Conservation (phyloP, 1,140 invertebrate genomes). For the Drosophila arawakana region DNA sequence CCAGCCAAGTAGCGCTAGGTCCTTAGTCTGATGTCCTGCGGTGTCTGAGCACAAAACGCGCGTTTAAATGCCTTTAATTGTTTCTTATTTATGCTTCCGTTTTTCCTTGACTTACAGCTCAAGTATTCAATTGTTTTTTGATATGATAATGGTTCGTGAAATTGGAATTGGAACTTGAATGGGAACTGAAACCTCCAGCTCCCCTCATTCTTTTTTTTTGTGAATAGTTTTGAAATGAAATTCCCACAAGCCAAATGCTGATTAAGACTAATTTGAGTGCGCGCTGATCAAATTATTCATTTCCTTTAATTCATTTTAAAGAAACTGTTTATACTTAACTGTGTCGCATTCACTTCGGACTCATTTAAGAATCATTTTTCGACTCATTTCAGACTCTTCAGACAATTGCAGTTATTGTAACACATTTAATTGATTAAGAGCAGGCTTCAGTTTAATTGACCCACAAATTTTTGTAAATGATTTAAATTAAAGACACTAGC, state of each 20-base stretch:
- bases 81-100: slow-evolving; percentile 78
- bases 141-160: slow-evolving; percentile 56
- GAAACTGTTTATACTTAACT: slow-evolving; percentile 40
- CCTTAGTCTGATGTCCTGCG: slow-evolving; percentile 59
- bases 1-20: slow-evolving; percentile 35
- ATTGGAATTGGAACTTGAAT: slow-evolving; percentile 35
- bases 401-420: slow-evolving; percentile 61
- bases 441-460: slow-evolving; percentile 72
- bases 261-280: slow-evolving; percentile 73
- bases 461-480: slow-evolving; percentile 55
- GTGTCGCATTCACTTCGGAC: slow-evolving; percentile 21
- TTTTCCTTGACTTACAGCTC: slow-evolving; percentile 14
- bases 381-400: slow-evolving; percentile 48
- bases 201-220: slow-evolving; percentile 2
- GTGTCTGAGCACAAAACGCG: slow-evolving; percentile 63
- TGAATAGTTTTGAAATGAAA: slow-evolving; percentile 10
- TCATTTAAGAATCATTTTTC: too few relatives aligned
- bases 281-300: slow-evolving; percentile 68
- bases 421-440: slow-evolving; percentile 73
- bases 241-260: slow-evolving; percentile 40
- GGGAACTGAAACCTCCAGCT: background rate
- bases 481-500: slow-evolving; percentile 50
- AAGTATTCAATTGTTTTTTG: slow-evolving; percentile 30
- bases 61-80: slow-evolving; percentile 79
- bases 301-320: slow-evolving; percentile 59